Conservation (phyloP, 2,797 vertebrate species). For the Labeo calbasu region DNA sequence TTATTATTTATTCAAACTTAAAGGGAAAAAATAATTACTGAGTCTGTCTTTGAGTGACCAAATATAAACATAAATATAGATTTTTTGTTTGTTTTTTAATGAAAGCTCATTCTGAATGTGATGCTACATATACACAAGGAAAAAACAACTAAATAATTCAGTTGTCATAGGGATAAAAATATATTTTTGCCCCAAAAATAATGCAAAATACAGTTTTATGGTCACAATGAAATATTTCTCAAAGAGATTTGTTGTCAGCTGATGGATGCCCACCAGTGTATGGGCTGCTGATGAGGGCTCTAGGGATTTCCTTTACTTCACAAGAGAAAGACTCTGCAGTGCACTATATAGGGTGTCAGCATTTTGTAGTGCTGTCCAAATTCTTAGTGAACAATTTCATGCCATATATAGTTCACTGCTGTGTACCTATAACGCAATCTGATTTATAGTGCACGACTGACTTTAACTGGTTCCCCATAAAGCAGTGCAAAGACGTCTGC, state of each 20-base stretch:
- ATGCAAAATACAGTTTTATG: background rate
- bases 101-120: background rate
- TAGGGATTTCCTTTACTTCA: conserved; percentile 23
- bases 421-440: background rate
- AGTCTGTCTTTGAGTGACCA: background rate
- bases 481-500: background rate
- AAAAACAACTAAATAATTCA: conserved; percentile 9
- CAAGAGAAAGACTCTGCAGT: conserved; percentile 18
- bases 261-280: conserved; percentile 54
- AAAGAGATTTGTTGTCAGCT: conserved; percentile 28
- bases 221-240: conserved; percentile 33
- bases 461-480: conserved; percentile 1
- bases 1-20: too few relatives aligned
- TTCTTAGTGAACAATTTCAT: conserved; percentile 31
- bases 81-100: background rate
- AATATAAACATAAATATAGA: background rate
- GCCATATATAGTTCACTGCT: conserved; percentile 28
- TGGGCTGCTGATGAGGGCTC: conserved; percentile 56
- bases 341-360: conserved; percentile 34
- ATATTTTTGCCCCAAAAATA: conserved; percentile 1
- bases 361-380: conserved; percentile 31
- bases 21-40: background rate
- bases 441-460: conserved; percentile 11
- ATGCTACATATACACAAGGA: background rate
- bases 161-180: background rate